phyloP scores from a whole-genome alignment of 2,797 vertebrate genomes.

The Sphenopsis melanotis region DNA sequence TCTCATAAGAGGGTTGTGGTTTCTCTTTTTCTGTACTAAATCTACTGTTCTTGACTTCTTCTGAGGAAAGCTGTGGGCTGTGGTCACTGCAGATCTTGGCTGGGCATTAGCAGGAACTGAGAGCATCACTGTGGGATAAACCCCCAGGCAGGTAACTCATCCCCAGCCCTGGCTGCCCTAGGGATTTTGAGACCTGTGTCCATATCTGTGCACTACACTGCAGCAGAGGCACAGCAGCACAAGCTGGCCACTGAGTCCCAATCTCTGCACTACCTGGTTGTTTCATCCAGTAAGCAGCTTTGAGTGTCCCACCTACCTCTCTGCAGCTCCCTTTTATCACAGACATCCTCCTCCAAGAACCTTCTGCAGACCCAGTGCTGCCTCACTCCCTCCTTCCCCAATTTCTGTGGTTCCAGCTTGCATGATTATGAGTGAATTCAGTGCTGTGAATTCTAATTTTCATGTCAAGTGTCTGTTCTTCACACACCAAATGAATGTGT shows the following conservation, averaged over 20 bases:
- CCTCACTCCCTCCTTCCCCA: fast-evolving
- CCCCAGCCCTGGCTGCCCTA: background rate
- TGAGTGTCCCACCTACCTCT: fast-evolving
- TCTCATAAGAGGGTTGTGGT: background rate
- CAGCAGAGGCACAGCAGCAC: background rate
- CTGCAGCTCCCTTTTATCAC: background rate
- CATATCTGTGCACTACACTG: background rate
- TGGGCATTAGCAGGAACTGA: fast-evolving
- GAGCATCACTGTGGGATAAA: fast-evolving
- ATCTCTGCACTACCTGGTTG: background rate
- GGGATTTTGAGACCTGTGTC: background rate
- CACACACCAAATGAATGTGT: background rate
- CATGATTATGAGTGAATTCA: background rate
- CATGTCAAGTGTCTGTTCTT: background rate
- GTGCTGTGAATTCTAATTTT: background rate
- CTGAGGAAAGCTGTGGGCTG: background rate
- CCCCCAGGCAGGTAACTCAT: fast-evolving
- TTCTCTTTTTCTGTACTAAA: background rate
- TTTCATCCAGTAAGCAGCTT: background rate
- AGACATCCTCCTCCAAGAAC: background rate
- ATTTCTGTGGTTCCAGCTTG: background rate
- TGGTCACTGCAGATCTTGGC: background rate
- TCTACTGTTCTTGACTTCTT: background rate
- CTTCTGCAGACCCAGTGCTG: background rate
- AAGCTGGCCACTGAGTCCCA: background rate